These are phyloP conservation scores for Drosophila burlai DNA, from an alignment of 1,140 invertebrate genomes.

Conservation along the genomic window DNA sequence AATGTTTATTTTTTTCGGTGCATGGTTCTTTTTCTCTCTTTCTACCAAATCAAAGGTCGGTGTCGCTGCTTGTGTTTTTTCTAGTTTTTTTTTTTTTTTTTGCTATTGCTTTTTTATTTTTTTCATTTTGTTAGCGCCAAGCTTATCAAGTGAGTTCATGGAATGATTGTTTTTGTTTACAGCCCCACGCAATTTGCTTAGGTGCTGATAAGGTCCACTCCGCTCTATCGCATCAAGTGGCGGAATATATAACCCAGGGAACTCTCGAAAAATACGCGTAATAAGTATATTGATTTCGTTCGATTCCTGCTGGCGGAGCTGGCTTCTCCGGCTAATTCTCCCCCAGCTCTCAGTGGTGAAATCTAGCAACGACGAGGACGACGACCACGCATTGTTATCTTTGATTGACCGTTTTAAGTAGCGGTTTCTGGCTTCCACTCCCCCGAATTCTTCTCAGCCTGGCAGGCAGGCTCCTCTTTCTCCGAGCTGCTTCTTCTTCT, in stretches of 20 bases:
- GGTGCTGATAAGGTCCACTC: constrained; percentile 56
- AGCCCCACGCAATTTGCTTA: constrained; percentile 71
- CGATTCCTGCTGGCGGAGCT: not conserved
- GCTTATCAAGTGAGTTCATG: constrained; percentile 45
- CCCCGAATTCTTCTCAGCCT: constrained; percentile 10
- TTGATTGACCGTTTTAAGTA: constrained; percentile 64
- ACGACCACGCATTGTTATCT: constrained; percentile 69
- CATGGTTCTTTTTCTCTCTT: constrained; percentile 10
- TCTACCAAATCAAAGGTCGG: constrained; percentile 57
- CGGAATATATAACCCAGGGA: constrained; percentile 14
- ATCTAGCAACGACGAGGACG: constrained; percentile 21
- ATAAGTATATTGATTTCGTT: constrained; percentile 58
- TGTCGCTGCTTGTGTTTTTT: constrained; percentile 23
- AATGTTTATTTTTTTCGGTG: constrained; percentile 1
- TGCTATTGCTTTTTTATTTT: constrained; percentile 23
- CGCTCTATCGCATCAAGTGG: constrained; percentile 35
- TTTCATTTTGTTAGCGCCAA: constrained; percentile 22
- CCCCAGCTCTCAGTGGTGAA: constrained; percentile 47
- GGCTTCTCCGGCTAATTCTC: constrained; percentile 3
- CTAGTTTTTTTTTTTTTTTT: constrained; percentile 6
- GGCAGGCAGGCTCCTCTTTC: constrained; percentile 11
- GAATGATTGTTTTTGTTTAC: constrained; percentile 75
- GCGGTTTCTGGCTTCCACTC: constrained; percentile 62
- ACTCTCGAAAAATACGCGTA: constrained; percentile 15
- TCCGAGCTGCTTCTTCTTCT: not conserved